These are phyloP conservation scores for fruit fly (Drosophila melanogaster) DNA, from an alignment of 1,140 invertebrate genomes.

Conservation along the genomic window Release_6_plus_ISO1_MT NT_037436.4:11124501-11125000, in stretches of 20 bases:
- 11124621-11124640: too few species aligned
- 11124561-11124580: too few species aligned
- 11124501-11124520: too few species aligned
- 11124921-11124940: conserved; percentile 6
- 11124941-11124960: conserved; percentile 32
- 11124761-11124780: conserved; percentile 19
- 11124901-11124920: not conserved
- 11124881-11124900: conserved; percentile 1
- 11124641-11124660: too few species aligned
- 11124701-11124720: not conserved
- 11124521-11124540: too few species aligned
- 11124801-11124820: conserved; percentile 30
- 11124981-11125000: conserved; percentile 17
- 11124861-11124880: conserved; percentile 10
- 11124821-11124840: conserved; percentile 12
- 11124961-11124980: conserved; percentile 58
- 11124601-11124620: too few species aligned
- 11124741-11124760: conserved; percentile 9
- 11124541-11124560: too few species aligned
- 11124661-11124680: not conserved
- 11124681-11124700: conserved; percentile 4
- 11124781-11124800: conserved; percentile 20
- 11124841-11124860: conserved; percentile 16
- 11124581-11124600: too few species aligned
- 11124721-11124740: conserved; percentile 3